phyloP scores from a whole-genome alignment of 2,888 invertebrate species.

The Melolontha melolontha region DNA sequence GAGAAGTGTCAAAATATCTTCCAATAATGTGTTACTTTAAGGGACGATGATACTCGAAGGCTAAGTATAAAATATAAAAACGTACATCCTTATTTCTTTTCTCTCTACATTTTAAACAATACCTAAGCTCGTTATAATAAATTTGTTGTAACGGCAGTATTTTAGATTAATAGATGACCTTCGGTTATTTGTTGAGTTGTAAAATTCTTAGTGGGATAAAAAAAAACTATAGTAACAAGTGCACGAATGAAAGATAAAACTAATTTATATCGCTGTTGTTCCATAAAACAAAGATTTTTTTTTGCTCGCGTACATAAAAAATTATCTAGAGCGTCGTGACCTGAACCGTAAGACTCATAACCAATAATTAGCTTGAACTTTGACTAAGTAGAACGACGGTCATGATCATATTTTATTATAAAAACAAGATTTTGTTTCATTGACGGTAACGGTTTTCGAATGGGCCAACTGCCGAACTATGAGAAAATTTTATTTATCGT shows the following conservation, averaged over 20 bases:
- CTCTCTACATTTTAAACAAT: not conserved
- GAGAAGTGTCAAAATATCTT: too few relatives aligned
- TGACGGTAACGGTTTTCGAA: constrained; percentile 11
- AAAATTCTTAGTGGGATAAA: not conserved
- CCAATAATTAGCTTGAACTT: constrained; percentile 49
- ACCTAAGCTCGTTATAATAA: not conserved
- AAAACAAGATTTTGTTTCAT: constrained; percentile 41
- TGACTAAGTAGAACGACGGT: constrained; percentile 47
- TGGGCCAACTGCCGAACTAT: constrained; percentile 7
- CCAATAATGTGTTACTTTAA: too few relatives aligned
- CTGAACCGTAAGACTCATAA: constrained; percentile 26
- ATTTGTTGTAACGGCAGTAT: constrained; percentile 5
- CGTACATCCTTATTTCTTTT: not conserved
- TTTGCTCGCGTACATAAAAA: constrained; percentile 15
- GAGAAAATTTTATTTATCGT: constrained; percentile 18
- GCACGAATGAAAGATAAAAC: constrained; percentile 28
- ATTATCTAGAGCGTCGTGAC: constrained; percentile 36
- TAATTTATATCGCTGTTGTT: constrained; percentile 21
- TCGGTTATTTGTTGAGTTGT: constrained; percentile 9
- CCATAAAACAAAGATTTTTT: not conserved
- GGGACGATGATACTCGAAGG: too few relatives aligned
- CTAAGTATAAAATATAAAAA: too few relatives aligned
- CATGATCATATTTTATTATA: constrained; percentile 45
- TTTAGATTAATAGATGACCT: not conserved
- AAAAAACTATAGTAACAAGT: constrained; percentile 1